Evolutionary conservation across 2,888 invertebrate genomes (phyloP).

Genomic region (Agonopterix alstromeriana): DNA sequence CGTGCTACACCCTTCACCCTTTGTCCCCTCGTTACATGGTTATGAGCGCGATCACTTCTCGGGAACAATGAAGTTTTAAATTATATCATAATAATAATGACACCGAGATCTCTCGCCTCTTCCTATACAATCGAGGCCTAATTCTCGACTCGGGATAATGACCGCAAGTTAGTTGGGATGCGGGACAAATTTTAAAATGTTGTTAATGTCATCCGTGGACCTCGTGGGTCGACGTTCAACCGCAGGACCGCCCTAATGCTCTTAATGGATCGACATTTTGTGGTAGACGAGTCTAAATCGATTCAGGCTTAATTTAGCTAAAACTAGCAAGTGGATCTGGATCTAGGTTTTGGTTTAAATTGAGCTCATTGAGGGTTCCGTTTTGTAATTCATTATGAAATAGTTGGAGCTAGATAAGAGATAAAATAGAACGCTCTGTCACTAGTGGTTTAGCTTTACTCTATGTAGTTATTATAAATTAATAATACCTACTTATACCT

Average conservation of each 20-base stretch:
- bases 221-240: slow-evolving; percentile 7
- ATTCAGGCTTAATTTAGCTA: no score
- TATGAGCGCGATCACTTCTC: slow-evolving; percentile 29
- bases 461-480: no score
- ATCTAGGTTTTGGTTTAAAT: no score
- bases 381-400: no score
- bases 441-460: no score
- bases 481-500: no score
- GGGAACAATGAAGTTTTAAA: slow-evolving; percentile 65
- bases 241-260: slow-evolving; percentile 47
- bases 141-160: slow-evolving; percentile 41
- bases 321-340: no score
- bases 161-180: slow-evolving; percentile 21
- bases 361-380: no score
- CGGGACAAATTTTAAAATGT: slow-evolving; percentile 48
- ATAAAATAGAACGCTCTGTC: no score
- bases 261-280: slow-evolving; percentile 43
- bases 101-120: slow-evolving; percentile 17
- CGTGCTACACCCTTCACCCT: slow-evolving; percentile 63
- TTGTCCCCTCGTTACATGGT: slow-evolving; percentile 50
- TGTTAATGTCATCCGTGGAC: slow-evolving; percentile 4
- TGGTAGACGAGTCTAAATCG: no score
- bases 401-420: no score
- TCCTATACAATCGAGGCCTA: slow-evolving; percentile 44
- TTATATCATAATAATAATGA: slow-evolving; percentile 51